A percentile compares a stretch with the other conserved stretches of the same genome.
Conservation (phyloP, 1,140 invertebrate species). For the Carposina sasakii region DNA sequence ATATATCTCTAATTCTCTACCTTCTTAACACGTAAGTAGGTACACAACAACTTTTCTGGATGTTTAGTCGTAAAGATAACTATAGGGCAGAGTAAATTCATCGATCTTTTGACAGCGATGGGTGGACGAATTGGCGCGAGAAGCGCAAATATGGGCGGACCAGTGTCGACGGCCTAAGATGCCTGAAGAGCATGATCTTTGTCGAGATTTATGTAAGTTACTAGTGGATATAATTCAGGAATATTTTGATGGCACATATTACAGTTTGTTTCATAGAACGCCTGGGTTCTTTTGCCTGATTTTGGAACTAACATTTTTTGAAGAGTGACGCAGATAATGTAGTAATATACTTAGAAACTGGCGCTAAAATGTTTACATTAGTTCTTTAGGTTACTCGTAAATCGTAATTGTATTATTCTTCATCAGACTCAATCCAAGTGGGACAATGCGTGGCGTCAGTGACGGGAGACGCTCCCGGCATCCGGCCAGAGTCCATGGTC, state of each 20-base stretch:
- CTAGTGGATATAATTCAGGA: no score
- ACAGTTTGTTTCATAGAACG: no score
- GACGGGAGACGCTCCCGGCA: constrained; percentile 57
- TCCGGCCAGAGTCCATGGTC: constrained; percentile 51
- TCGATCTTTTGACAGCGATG: constrained; percentile 52
- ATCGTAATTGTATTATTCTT: background rate
- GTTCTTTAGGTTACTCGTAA: no score
- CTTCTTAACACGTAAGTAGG: no score
- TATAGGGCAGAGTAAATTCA: no score
- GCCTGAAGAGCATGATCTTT: constrained; percentile 41
- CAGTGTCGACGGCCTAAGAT: constrained; percentile 39
- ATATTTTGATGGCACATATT: no score
- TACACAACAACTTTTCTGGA: no score
- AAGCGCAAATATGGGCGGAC: constrained; percentile 57
- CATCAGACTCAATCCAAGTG: constrained; percentile 45
- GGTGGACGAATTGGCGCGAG: constrained; percentile 51
- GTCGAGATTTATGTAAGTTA: constrained; percentile 44
- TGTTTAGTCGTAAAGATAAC: no score
- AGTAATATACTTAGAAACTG: background rate
- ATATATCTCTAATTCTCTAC: no score
- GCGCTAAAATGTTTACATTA: no score
- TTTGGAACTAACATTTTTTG: no score
- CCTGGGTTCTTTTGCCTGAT: no score
- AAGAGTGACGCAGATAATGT: background rate
- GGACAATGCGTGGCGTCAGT: constrained; percentile 56